Evolutionary conservation across 64 coral and sea anemone species (phyloP), one percentile per base, ranked within the genome.

Genomic region (Montipora cactus): DNA sequence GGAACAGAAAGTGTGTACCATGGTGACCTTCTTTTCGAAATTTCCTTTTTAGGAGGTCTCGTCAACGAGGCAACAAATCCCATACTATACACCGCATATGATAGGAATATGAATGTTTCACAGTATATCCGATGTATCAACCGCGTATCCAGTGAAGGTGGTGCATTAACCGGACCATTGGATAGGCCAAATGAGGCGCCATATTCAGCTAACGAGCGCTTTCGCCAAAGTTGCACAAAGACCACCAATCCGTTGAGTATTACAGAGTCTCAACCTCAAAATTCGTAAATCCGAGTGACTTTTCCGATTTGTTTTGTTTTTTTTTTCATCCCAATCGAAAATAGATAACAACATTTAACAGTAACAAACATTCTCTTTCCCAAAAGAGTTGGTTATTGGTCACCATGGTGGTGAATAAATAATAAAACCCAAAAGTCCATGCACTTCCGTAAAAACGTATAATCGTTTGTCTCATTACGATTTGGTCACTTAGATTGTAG

Each of bases 51-150:
- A 51, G 83, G 88, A 82, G 87, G 87, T 15, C 67, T 90, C 14
- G 55, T 87, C 66, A 94, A 94, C 37, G 93, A 94, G n/a, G 93
- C 79, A 14, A 58, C 76, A 3, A 94, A 94, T 44, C 93, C 93
- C 13, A 44, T 94, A 18, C 28, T 94, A 15, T 94, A 90, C 69
- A 71, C 62, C 20, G 47, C 12, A 23, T 86, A 71, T 22, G 82
- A 86, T 44, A 6, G 44, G 11, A 86, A 86, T 19, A 71, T 86
- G 66, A 86, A 70, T 22, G 19, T 86, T 71, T 22, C 64, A 6
- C 15, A 49, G 13, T 50, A 72, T 14, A 86, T 86, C 9, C 46
- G 16, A 19, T 71, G 66, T 50, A 16, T 45, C 2, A 14, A 21
- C 18, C 62, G 66, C 45, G 66, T 86, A 2, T 70, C 46, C 7